These are phyloP conservation scores for Octodon degus DNA, from an alignment of 2,113 vertebrate genomes.

Conservation along the genomic window DNA sequence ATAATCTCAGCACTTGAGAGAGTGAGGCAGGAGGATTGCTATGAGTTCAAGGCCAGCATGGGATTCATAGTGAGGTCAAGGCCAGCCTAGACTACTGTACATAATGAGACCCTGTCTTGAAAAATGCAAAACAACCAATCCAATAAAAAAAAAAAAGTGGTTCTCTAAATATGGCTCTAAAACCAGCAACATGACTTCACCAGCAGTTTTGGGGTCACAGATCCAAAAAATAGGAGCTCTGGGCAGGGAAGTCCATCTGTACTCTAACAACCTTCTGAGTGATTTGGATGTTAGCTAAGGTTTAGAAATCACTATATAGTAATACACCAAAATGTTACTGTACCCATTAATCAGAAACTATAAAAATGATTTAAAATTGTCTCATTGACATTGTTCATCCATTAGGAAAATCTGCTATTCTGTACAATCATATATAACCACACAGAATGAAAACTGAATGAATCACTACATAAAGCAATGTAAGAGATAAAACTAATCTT, in stretches of 20 bases:
- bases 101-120: not conserved
- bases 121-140: not conserved
- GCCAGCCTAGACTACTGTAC: not conserved
- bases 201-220: too few relatives aligned
- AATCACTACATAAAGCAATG: not conserved
- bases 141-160: not conserved
- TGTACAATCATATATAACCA: not conserved
- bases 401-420: constrained; percentile 17
- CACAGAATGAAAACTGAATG: not conserved
- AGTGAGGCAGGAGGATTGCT: not conserved
- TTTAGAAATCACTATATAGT: not conserved
- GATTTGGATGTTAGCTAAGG: not conserved
- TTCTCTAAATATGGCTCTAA: not conserved
- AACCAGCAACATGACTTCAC: not conserved
- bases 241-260: not conserved
- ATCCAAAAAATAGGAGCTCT: not conserved
- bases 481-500: not conserved
- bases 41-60: not conserved
- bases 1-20: not conserved
- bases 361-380: not conserved
- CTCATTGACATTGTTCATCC: not conserved
- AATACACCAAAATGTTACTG: not conserved
- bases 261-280: not conserved
- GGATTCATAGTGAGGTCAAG: not conserved
- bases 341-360: not conserved